Evolutionary conservation across 2,113 vertebrate species (phyloP), one percentile per base, ranked within the genome.

Genomic region (Datnioides undecimradiatus): DNA sequence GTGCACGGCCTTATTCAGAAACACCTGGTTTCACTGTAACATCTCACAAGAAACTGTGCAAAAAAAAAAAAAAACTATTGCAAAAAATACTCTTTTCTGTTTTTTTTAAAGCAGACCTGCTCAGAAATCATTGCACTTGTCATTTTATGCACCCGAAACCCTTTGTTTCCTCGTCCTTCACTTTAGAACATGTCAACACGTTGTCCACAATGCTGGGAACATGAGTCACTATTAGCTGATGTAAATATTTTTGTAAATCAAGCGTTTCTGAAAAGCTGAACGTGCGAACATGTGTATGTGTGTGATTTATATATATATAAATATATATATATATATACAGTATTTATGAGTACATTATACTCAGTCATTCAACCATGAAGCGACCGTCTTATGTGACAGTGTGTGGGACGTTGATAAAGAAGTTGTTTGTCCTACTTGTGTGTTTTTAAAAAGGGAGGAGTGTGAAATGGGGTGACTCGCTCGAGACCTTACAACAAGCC

Each of bases 201-300:
- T 36, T n/a, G 33, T 87, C 74, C 76, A 58, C 58, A 71, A 76
- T 87, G 89, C 88, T 95, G 91, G 88, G 92, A 89, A 93, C 86
- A 77, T 38, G 14, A 52, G 40, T 76, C 76, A 70, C 68, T 73
- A 73, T 87, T 76, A 80, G 60, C 82, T 79, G 58, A 74, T 90
- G 90, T 89, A 91, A 83, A 89, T 90, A 83, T 45, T 67, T 78
- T 76, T 88, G 49, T 88, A 80, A 77, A 82, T 85, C 36, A 69
- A 62, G 49, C 51, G 10, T 65, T 65, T 80, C 52, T 73, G 79
- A 66, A 46, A 55, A 34, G 45, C 49, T 82, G 51, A 87, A 64
- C 6, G 29, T n/a, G 31, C 31, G 49, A 25, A 29, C 64, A 25
- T 12, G 58, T 63, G 48, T 16, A 29, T 38, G 34, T 25, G 43